Percentiles rank a stretch among this genome's conserved stretches.
Evolutionary conservation across 2,888 invertebrate genomes (phyloP).

Genomic region (Nemapogon koenigi): DNA sequence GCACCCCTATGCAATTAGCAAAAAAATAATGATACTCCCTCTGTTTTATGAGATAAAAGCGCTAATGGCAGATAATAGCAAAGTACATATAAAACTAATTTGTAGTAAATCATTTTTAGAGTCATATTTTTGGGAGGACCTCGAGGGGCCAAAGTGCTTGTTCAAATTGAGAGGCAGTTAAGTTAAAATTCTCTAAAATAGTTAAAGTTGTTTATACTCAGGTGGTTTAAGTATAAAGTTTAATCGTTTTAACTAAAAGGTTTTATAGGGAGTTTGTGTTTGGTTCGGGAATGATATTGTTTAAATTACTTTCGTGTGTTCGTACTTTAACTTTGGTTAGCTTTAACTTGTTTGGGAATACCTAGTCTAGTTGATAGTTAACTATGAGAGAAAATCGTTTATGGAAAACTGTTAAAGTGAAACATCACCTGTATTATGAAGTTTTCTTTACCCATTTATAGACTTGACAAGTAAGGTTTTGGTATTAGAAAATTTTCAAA

Average conservation of each 20-base stretch:
- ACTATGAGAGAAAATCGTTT: too few species aligned
- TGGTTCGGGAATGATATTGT: not conserved
- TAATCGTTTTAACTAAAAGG: slow-evolving; percentile 8
- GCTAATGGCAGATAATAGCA: slow-evolving; percentile 5
- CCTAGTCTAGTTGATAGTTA: not conserved
- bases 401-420: too few species aligned
- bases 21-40: slow-evolving; percentile 7
- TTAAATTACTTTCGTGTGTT: slow-evolving; percentile 5
- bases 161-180: not conserved
- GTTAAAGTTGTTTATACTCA: not conserved
- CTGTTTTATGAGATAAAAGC: too few species aligned
- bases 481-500: too few species aligned
- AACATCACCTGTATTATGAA: too few species aligned
- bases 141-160: too few species aligned
- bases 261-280: slow-evolving; percentile 4
- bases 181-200: not conserved
- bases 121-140: slow-evolving; percentile 5
- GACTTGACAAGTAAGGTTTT: too few species aligned
- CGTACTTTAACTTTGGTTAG: not conserved
- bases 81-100: slow-evolving; percentile 10
- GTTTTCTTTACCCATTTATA: too few species aligned
- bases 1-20: slow-evolving; percentile 5
- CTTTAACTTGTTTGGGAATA: not conserved
- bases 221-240: slow-evolving; percentile 3
- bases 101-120: slow-evolving; percentile 10